A percentile compares a stretch with the other conserved stretches of the same genome.
Conservation (phyloP, 2,797 vertebrate species). For the Poeciliopsis gracilis region DNA sequence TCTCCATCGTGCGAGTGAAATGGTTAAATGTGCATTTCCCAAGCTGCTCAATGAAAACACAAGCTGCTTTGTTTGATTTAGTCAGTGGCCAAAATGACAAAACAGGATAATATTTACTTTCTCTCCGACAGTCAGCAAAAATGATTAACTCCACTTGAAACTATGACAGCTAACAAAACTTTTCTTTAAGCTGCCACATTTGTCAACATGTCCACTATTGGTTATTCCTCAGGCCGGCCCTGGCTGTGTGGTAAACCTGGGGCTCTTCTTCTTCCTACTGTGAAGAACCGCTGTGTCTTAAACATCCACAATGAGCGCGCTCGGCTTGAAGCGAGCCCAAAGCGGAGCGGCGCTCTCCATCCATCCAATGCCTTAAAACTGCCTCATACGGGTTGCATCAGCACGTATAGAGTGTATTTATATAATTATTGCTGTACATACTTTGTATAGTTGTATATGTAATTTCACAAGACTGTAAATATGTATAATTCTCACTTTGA, state of each 20-base stretch:
- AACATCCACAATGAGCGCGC: constrained; percentile 42
- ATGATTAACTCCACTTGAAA: neutral
- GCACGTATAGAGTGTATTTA: constrained; percentile 89
- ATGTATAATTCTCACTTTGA: constrained; percentile 87
- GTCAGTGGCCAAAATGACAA: neutral
- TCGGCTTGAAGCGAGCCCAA: constrained; percentile 21
- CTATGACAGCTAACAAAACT: neutral
- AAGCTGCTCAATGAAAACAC: neutral
- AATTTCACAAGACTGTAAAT: constrained; percentile 91
- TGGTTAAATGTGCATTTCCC: neutral
- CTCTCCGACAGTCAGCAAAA: neutral
- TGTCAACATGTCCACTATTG: neutral
- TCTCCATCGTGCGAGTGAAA: neutral
- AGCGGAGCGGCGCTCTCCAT: constrained; percentile 1
- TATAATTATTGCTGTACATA: constrained; percentile 91
- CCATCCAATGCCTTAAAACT: constrained; percentile 65
- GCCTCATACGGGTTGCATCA: constrained; percentile 88
- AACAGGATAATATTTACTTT: neutral
- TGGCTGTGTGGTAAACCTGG: constrained; percentile 17
- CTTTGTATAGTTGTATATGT: constrained; percentile 84
- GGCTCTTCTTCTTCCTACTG: constrained; percentile 37
- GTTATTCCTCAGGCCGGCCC: constrained; percentile 2
- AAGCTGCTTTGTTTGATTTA: neutral
- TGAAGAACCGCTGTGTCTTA: constrained; percentile 70
- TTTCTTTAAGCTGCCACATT: neutral